Evolutionary conservation across 2,113 vertebrate genomes (phyloP).

Genomic region (Saguinus midas): DNA sequence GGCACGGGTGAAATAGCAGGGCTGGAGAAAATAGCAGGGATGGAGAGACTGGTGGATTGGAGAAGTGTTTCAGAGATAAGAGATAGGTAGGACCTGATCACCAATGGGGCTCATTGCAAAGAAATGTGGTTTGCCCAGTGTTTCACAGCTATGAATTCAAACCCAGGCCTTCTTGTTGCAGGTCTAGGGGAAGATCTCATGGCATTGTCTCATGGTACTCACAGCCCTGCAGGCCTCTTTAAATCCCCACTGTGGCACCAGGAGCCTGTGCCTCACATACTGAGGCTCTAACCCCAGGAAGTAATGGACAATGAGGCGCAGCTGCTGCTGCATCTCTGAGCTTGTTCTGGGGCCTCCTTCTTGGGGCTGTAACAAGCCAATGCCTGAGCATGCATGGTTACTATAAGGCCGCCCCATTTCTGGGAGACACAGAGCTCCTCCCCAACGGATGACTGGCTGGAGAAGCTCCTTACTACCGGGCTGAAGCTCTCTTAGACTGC

Average conservation of each 20-base stretch:
- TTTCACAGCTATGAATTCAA: neutral
- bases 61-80: neutral
- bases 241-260: neutral
- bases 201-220: neutral
- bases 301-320: neutral
- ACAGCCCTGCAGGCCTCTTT: too few relatives aligned
- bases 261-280: neutral
- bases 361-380: too few relatives aligned
- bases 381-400: neutral
- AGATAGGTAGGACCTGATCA: neutral
- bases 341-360: neutral
- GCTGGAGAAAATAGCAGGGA: neutral
- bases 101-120: neutral
- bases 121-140: neutral
- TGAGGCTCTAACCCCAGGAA: neutral
- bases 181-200: neutral
- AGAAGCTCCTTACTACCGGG: too few relatives aligned
- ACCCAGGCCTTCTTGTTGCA: neutral
- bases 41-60: neutral
- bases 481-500: neutral
- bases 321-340: neutral
- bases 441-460: neutral
- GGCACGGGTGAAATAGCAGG: neutral
- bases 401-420: neutral
- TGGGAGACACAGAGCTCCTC: neutral